These are phyloP conservation scores for Epirrhoe tristata DNA, from an alignment of 2,888 invertebrate species.

Conservation along the genomic window DNA sequence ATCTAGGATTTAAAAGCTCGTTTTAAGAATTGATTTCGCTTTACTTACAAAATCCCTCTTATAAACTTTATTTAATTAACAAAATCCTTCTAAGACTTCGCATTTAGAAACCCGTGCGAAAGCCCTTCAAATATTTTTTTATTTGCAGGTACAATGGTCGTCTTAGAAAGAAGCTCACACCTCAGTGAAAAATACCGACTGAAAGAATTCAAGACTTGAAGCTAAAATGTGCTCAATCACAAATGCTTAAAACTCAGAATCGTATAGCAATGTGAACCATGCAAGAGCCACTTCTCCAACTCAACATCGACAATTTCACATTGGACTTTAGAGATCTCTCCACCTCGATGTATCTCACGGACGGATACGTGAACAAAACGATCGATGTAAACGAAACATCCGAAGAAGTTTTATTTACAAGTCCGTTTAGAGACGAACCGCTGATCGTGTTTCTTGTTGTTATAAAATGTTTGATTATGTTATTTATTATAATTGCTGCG, in stretches of 20 bases:
- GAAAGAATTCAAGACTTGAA: conserved; percentile 42
- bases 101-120: conserved; percentile 35
- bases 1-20: neutral
- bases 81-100: conserved; percentile 34
- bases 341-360: conserved; percentile 80
- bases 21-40: neutral
- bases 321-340: conserved; percentile 71
- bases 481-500: conserved; percentile 94
- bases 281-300: conserved; percentile 61
- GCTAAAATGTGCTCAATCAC: conserved; percentile 13
- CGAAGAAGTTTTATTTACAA: conserved; percentile 68
- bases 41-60: neutral
- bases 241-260: conserved; percentile 20
- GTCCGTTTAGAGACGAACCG: conserved; percentile 71
- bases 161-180: conserved; percentile 20
- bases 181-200: conserved; percentile 27
- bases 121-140: conserved; percentile 36
- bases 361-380: conserved; percentile 67
- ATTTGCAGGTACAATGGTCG: conserved; percentile 44
- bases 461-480: conserved; percentile 93
- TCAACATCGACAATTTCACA: conserved; percentile 68
- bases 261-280: conserved; percentile 69
- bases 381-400: conserved; percentile 70
- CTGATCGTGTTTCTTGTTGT: conserved; percentile 86
- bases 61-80: conserved; percentile 24